Conservation (phyloP, 2,888 invertebrate genomes). For the Pterostichus madidus region DNA sequence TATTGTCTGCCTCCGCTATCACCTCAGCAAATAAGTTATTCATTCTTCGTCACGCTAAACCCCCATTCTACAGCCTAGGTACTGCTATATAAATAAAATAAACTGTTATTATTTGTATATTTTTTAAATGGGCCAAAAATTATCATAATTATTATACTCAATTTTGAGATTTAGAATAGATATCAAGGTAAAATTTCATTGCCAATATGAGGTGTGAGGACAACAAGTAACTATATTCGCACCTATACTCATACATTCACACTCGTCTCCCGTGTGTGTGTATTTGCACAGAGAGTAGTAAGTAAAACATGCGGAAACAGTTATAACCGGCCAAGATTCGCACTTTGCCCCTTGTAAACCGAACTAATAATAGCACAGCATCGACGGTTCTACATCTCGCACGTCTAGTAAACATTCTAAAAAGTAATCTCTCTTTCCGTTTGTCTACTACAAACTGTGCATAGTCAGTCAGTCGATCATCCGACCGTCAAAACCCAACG, state of each 20-base stretch:
- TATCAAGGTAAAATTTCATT: conserved; percentile 43
- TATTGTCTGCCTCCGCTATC: too few species aligned
- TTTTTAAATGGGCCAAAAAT: too few species aligned
- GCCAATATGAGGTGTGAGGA: conserved; percentile 24
- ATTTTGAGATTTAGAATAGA: neutral
- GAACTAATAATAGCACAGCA: conserved; percentile 31
- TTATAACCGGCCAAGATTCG: conserved; percentile 49
- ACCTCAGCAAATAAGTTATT: too few species aligned
- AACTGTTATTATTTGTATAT: too few species aligned
- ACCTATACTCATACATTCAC: neutral
- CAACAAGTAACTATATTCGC: conserved; percentile 29
- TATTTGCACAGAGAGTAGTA: conserved; percentile 5
- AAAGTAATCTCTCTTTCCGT: neutral
- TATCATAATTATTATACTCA: too few species aligned
- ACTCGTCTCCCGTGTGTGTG: neutral
- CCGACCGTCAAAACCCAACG: neutral
- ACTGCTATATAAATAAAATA: too few species aligned
- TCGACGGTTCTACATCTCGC: conserved; percentile 12
- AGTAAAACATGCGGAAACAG: conserved; percentile 43
- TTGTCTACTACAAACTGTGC: neutral
- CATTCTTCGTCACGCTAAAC: too few species aligned
- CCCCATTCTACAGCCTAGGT: too few species aligned
- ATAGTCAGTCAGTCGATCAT: too few species aligned
- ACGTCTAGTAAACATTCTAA: conserved; percentile 32
- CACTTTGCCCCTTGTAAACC: conserved; percentile 43